These are phyloP conservation scores for Chironomus striatipennis DNA, from an alignment of 1,140 invertebrate species.

Conservation along the genomic window DNA sequence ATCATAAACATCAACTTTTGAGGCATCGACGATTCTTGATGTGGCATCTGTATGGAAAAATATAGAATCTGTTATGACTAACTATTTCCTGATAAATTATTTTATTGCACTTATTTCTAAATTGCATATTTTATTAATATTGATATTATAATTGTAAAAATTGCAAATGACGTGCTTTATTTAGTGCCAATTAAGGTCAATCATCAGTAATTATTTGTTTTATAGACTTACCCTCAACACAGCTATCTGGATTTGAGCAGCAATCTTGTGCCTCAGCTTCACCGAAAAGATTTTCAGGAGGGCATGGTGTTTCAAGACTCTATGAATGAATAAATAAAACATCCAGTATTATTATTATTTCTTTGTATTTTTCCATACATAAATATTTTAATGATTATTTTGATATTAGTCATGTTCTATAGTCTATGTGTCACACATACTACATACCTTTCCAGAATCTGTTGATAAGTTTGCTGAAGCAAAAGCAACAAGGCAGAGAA, in stretches of 20 bases:
- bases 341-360: too few relatives aligned
- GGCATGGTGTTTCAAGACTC: background rate
- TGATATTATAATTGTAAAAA: background rate
- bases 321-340: background rate
- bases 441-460: background rate
- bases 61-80: background rate
- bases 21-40: background rate
- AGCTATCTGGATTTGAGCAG: background rate
- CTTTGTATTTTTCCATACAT: too few relatives aligned
- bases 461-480: background rate
- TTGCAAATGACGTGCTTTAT: background rate
- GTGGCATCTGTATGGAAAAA: background rate
- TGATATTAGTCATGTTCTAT: too few relatives aligned
- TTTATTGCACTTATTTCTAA: too few relatives aligned
- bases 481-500: conserved; percentile 16
- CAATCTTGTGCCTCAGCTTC: background rate
- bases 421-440: background rate
- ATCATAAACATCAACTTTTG: background rate
- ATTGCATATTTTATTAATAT: too few relatives aligned
- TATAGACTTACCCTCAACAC: background rate
- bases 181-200: background rate
- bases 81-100: too few relatives aligned
- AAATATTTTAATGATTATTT: too few relatives aligned
- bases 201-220: background rate
- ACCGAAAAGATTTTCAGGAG: background rate